Conservation (phyloP, 2,888 invertebrate genomes). For the Agelastica alni region DNA sequence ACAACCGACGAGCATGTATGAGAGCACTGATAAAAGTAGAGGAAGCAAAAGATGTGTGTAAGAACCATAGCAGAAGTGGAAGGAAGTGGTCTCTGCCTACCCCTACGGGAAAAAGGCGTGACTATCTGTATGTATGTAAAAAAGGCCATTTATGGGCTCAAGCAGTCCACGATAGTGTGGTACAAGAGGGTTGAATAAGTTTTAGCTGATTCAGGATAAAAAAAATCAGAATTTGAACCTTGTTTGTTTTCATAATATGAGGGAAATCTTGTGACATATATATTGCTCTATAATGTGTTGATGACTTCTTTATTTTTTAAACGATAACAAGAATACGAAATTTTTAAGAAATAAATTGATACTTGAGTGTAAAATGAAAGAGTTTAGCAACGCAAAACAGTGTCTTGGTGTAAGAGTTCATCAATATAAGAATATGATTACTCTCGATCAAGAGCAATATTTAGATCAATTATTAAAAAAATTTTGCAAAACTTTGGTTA, state of each 20-base stretch:
- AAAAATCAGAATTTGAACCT: constrained; percentile 33
- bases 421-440: constrained; percentile 29
- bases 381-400: constrained; percentile 18
- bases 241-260: constrained; percentile 32
- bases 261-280: constrained; percentile 21
- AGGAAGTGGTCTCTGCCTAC: too few species aligned
- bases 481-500: constrained; percentile 15
- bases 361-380: too few species aligned
- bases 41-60: too few species aligned
- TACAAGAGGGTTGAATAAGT: too few species aligned
- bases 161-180: too few species aligned
- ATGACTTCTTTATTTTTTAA: constrained; percentile 37
- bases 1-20: too few species aligned
- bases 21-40: too few species aligned
- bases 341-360: constrained; percentile 27
- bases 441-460: constrained; percentile 27
- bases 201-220: constrained; percentile 13
- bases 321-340: constrained; percentile 17
- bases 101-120: too few species aligned
- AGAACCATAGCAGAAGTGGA: too few species aligned
- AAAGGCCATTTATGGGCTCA: too few species aligned
- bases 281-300: constrained; percentile 30
- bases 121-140: too few species aligned
- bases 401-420: constrained; percentile 28
- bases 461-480: constrained; percentile 22